phyloP scores from a whole-genome alignment of 1,140 invertebrate species.

The Campoletis sonorensis region DNA sequence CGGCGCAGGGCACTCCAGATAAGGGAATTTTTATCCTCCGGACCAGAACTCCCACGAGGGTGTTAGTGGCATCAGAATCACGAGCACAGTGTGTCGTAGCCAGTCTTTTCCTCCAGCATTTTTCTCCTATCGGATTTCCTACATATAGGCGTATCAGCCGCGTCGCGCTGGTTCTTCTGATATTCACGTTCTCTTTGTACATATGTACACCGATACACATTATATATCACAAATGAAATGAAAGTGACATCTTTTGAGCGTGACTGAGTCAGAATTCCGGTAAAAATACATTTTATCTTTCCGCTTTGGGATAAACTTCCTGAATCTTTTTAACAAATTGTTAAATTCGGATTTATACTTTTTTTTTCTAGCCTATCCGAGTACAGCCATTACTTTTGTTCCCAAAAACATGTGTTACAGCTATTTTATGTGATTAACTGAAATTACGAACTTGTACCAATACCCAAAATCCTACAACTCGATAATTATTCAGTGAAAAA shows the following conservation, averaged over 20 bases:
- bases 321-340: too few species aligned
- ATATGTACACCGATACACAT: background rate
- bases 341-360: too few species aligned
- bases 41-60: slow-evolving; percentile 15
- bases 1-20: background rate
- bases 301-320: too few species aligned
- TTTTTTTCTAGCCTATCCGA: too few species aligned
- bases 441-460: too few species aligned
- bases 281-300: too few species aligned
- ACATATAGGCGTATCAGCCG: background rate
- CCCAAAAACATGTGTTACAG: too few species aligned
- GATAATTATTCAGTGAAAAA: too few species aligned
- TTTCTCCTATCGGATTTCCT: slow-evolving; percentile 10
- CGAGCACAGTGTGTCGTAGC: background rate
- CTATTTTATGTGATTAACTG: too few species aligned
- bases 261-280: too few species aligned
- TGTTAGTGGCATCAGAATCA: background rate
- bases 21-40: slow-evolving; percentile 10
- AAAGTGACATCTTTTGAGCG: background rate
- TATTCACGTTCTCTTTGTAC: background rate
- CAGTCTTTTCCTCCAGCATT: background rate
- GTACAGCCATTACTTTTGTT: too few species aligned
- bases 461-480: too few species aligned
- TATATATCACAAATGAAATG: background rate
- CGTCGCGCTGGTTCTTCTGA: background rate